A percentile compares a stretch with the other conserved stretches of the same genome.
Evolutionary conservation across 2,113 vertebrate species (phyloP).

Genomic region (Rhadina sibilatrix): DNA sequence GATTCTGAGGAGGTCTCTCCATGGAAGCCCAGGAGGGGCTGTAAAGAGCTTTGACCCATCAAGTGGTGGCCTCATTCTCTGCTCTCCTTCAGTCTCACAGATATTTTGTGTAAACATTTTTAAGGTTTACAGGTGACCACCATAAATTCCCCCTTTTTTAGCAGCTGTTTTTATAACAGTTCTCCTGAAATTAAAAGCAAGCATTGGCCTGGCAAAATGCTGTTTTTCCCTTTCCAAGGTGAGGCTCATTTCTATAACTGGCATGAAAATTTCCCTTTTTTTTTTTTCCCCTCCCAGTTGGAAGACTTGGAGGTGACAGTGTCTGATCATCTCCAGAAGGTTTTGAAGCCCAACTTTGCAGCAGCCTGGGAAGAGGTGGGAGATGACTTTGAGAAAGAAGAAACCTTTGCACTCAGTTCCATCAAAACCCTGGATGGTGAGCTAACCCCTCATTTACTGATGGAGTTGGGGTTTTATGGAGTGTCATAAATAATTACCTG

Average conservation of each 20-base stretch:
- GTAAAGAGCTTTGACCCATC: background rate
- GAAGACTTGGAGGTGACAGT: slow-evolving; percentile 94
- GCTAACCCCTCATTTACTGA: background rate
- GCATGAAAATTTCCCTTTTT: background rate
- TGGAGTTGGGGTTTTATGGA: background rate
- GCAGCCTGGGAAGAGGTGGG: slow-evolving; percentile 98
- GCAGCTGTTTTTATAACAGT: accelerated
- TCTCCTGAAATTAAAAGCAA: background rate
- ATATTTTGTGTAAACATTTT: background rate
- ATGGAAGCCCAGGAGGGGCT: background rate
- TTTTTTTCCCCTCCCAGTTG: slow-evolving; percentile 71
- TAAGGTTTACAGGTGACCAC: background rate
- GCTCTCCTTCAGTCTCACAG: background rate
- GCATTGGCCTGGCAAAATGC: background rate
- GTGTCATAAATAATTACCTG: background rate
- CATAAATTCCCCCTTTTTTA: background rate
- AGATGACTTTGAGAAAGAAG: slow-evolving; percentile 94
- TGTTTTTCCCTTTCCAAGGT: background rate
- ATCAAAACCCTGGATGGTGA: slow-evolving; percentile 93
- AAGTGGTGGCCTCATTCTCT: background rate
- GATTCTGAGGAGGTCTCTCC: background rate
- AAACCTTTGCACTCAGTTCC: slow-evolving; percentile 93
- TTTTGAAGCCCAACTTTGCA: slow-evolving; percentile 92
- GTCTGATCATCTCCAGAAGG: slow-evolving; percentile 94
- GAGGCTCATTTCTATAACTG: background rate